Percentiles rank a stretch among this genome's conserved stretches.
Evolutionary conservation across 2,113 vertebrate species (phyloP).

Genomic region (Synchiropus splendidus): DNA sequence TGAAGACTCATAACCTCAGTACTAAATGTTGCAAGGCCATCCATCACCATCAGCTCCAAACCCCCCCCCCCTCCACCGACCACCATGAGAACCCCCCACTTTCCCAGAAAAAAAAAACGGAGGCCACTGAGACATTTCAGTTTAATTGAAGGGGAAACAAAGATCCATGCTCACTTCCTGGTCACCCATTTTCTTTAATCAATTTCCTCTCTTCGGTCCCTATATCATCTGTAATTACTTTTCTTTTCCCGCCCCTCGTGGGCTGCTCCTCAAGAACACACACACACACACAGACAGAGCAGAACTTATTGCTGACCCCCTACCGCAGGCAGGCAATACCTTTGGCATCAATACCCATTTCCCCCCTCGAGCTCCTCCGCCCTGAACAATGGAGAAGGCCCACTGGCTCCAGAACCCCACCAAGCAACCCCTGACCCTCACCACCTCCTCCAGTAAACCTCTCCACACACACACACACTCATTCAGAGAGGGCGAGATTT

Average conservation of each 20-base stretch:
- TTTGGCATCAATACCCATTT: conserved; percentile 47
- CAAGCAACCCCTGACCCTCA: conserved; percentile 48
- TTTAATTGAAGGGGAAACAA: conserved; percentile 61
- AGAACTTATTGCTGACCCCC: conserved; percentile 44
- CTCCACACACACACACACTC: conserved; percentile 17
- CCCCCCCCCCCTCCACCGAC: conserved; percentile 4
- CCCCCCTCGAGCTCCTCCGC: conserved; percentile 30
- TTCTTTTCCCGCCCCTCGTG: conserved; percentile 42
- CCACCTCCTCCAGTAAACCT: conserved; percentile 38
- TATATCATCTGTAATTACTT: conserved; percentile 63
- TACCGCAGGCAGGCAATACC: conserved; percentile 46
- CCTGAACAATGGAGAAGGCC: conserved; percentile 54
- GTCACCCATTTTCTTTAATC: conserved; percentile 62
- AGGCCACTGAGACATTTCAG: conserved; percentile 53
- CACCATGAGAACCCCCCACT: conserved; percentile 12
- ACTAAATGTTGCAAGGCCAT: conserved; percentile 8
- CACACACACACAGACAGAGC: conserved; percentile 14
- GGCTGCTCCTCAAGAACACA: conserved; percentile 21
- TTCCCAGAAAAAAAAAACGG: conserved; percentile 26
- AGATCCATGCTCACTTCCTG: conserved; percentile 53
- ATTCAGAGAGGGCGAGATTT: too few relatives aligned
- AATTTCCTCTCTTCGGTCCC: conserved; percentile 59
- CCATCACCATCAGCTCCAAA: conserved; percentile 24
- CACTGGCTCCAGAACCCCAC: conserved; percentile 63
- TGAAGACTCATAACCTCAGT: conserved; percentile 1